A percentile compares a stretch with the other conserved stretches of the same genome.
Evolutionary conservation across 2,113 vertebrate species (phyloP).

Genomic region (Gavialis gangeticus): DNA sequence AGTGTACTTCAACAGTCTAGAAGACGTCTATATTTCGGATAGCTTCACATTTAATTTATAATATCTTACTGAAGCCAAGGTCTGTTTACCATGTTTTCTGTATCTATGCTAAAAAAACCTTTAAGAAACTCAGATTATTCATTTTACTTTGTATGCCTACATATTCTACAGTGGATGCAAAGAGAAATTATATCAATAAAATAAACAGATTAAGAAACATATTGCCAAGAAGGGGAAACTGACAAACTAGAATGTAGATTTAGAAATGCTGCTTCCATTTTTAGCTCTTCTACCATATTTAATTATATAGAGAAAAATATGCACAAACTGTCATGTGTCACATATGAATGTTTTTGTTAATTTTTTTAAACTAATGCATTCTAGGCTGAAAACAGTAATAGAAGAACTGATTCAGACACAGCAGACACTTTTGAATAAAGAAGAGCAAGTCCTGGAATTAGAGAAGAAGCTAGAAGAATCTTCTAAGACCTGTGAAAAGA

Average conservation of each 20-base stretch:
- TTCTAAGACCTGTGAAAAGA: constrained; percentile 86
- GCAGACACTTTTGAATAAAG: constrained; percentile 90
- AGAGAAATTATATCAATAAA: neutral
- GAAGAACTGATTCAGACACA: constrained; percentile 92
- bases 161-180: neutral
- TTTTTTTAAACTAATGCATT: constrained; percentile 53
- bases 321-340: neutral
- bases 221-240: neutral
- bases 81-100: neutral
- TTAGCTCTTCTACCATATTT: neutral
- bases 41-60: neutral
- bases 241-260: neutral
- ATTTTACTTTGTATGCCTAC: neutral
- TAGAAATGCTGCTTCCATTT: neutral
- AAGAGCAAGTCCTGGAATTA: constrained; percentile 88
- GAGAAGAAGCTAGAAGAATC: constrained; percentile 92
- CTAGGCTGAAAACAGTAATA: constrained; percentile 89
- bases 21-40: neutral
- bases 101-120: neutral
- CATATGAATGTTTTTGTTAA: neutral
- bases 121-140: neutral
- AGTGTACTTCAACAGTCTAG: rapidly evolving
- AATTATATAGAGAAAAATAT: neutral
- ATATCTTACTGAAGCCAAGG: neutral
- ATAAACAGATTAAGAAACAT: neutral